Conservation (phyloP, 2,797 vertebrate genomes). For the Oreortyx pictus region DNA sequence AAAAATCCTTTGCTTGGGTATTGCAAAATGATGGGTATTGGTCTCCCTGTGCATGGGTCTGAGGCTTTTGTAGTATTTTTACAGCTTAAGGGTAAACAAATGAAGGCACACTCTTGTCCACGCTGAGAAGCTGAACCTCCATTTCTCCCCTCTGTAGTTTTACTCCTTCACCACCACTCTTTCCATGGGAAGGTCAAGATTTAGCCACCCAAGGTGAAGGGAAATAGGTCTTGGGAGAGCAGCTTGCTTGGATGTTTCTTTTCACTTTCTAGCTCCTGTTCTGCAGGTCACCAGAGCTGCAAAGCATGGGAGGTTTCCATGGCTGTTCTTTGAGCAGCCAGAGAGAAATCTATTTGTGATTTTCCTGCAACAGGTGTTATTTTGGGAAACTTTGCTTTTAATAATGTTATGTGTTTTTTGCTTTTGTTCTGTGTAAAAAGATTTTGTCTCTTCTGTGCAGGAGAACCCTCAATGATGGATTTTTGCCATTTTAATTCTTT, state of each 20-base stretch:
- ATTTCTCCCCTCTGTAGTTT: neutral
- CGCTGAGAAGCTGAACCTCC: neutral
- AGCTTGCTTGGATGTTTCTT: neutral
- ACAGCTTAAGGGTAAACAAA: neutral
- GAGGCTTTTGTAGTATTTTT: neutral
- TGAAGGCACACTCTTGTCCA: neutral
- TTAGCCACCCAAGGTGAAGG: neutral
- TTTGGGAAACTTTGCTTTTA: neutral
- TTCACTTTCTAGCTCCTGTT: neutral
- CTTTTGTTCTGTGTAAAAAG: neutral
- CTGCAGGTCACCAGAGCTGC: neutral
- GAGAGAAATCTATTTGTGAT: neutral
- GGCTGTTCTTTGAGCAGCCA: neutral
- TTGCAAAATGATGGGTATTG: neutral
- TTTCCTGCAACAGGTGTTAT: neutral
- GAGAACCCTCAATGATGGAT: neutral
- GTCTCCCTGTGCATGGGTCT: neutral
- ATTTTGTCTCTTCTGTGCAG: neutral
- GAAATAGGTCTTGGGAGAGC: neutral
- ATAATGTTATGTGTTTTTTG: neutral
- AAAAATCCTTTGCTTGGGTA: neutral
- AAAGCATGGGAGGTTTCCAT: neutral
- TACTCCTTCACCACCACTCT: neutral
- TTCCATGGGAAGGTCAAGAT: neutral
- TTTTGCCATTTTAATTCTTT: constrained; percentile 27